A percentile compares a stretch with the other conserved stretches of the same genome.
phyloP scores from a whole-genome alignment of 2,888 invertebrate species.

The Pogonocherus hispidulus region DNA sequence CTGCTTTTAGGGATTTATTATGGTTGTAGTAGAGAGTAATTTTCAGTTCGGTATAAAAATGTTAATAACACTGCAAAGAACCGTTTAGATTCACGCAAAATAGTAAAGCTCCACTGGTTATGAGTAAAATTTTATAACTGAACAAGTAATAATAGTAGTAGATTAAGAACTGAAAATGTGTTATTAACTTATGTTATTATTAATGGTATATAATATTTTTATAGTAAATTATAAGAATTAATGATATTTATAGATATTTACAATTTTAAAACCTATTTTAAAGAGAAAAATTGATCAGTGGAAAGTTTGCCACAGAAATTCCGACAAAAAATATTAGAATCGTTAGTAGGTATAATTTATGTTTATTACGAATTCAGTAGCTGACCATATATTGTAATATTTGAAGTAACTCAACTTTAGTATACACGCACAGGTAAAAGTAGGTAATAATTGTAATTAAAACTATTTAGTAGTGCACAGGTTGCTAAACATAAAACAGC shows the following conservation, averaged over 20 bases:
- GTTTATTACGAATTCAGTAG: no score
- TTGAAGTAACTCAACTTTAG: no score
- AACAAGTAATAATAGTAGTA: conserved; percentile 15
- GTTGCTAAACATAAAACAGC: no score
- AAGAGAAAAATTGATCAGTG: neutral
- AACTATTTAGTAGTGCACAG: no score
- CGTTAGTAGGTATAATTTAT: no score
- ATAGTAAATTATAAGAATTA: neutral
- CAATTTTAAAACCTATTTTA: conserved; percentile 2
- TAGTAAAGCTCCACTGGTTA: conserved; percentile 44
- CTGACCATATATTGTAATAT: no score
- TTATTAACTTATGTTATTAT: conserved; percentile 5
- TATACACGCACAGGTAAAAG: no score
- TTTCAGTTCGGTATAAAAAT: conserved; percentile 52
- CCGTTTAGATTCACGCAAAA: conserved; percentile 55
- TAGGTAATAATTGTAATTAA: no score
- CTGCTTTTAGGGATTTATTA: conserved; percentile 36
- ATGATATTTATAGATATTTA: conserved; percentile 3
- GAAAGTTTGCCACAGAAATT: neutral
- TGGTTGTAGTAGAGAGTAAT: conserved; percentile 32
- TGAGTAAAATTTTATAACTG: conserved; percentile 42
- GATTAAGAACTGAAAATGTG: neutral
- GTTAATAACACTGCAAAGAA: conserved; percentile 50
- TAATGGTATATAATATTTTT: neutral
- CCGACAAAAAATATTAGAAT: neutral